Conservation (phyloP, 2,888 invertebrate species). For the Apamea epomidion region DNA sequence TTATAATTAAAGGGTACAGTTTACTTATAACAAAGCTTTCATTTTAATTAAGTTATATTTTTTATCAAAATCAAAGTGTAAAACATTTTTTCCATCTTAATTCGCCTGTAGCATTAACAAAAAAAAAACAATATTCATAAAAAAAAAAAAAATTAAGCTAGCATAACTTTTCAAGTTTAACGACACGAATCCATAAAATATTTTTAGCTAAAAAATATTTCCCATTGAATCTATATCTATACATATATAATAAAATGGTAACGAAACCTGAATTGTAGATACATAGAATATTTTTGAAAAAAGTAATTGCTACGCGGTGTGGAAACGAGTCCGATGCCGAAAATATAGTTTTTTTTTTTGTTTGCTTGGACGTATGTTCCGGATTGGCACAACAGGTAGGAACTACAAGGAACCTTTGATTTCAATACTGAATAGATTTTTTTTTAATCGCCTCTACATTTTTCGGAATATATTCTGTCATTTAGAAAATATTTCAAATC, state of each 20-base stretch:
- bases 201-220: background rate
- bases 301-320: background rate
- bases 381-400: background rate
- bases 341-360: background rate
- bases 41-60: slow-evolving; percentile 22
- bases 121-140: background rate
- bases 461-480: background rate
- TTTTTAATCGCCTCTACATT: background rate
- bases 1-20: slow-evolving; percentile 16
- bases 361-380: background rate
- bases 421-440: background rate
- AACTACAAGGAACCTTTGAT: background rate
- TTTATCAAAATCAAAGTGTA: slow-evolving; percentile 2
- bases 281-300: background rate
- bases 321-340: background rate
- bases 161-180: background rate
- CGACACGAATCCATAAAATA: background rate
- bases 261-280: background rate
- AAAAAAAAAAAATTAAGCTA: background rate
- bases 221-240: background rate
- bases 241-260: background rate
- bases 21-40: slow-evolving; percentile 16
- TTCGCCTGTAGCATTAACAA: background rate
- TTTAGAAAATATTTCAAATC: background rate
- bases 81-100: slow-evolving; percentile 5